Percentiles rank a stretch among this genome's conserved stretches.
These are phyloP conservation scores for Dynastes hyllus DNA, from an alignment of 2,888 invertebrate species.

Conservation along the genomic window DNA sequence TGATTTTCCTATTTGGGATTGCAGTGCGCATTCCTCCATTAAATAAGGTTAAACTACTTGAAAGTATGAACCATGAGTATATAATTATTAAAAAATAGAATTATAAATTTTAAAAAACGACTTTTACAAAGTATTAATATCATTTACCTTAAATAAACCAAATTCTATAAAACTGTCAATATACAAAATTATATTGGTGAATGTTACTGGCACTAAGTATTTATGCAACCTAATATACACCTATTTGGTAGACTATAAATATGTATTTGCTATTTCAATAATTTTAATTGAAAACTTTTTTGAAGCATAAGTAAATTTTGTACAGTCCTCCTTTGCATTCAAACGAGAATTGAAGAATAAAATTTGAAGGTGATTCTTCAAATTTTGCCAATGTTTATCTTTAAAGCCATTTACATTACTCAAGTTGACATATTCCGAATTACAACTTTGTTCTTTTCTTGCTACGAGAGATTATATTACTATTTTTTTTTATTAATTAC, in stretches of 20 bases:
- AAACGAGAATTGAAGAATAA: not conserved
- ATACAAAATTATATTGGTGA: not conserved
- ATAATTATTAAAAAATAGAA: not conserved
- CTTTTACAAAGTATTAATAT: not conserved
- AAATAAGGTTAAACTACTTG: not conserved
- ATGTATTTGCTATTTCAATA: not conserved
- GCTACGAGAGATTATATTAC: too few relatives aligned
- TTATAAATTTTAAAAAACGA: not conserved
- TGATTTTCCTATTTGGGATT: slow-evolving; percentile 40
- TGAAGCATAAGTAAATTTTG: not conserved
- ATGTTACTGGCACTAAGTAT: not conserved
- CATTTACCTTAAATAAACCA: not conserved
- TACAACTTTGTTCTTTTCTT: too few relatives aligned
- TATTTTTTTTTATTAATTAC: too few relatives aligned
- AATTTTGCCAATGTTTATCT: too few relatives aligned
- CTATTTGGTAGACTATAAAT: not conserved
- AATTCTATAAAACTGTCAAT: not conserved
- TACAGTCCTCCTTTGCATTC: not conserved
- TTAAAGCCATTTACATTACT: too few relatives aligned
- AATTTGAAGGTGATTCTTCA: not conserved
- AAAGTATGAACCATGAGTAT: not conserved
- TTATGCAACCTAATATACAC: not conserved
- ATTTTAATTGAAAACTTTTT: not conserved
- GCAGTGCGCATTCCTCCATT: slow-evolving; percentile 11
- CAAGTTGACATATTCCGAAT: too few relatives aligned